Base-by-base conservation (phyloP, 2,113 vertebrate species). In the Pseudopipra pipra region DNA sequence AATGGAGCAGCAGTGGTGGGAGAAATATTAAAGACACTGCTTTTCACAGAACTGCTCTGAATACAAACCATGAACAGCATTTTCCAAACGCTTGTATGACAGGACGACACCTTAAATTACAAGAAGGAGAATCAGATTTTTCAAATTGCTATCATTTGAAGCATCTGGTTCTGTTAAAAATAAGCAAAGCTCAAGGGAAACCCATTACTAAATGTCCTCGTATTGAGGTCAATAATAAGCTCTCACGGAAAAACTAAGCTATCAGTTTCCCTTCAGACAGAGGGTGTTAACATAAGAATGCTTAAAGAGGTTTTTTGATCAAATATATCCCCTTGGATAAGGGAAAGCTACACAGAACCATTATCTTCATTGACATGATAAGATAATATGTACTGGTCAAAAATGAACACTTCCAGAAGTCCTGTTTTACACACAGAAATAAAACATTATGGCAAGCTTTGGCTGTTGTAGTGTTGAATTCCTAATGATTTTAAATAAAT, bases 221-320 rank as follows among this genome's bases (percentile, higher is more conserved):
- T 96, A 84, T 77, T 81, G 39, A 85, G 92, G 92, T 97, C 97
- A 98, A 96, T 97, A 93, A 90, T 95, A 97, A 98, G 75, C 79
- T 93, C 74, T 95, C 27, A 81, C 33, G 71, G 95, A 89, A 87
- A 95, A 95, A 56, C 74, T 58, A 91, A 96, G 66, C 74, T 85
- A 94, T 77, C 55, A 71, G 80, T 89, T 95, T 97, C 93, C 83
- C 73, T 94, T 82, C 76, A 67, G 79, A 92, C 52, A 80, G 68
- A 79, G 7, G 2, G 6, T 4, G 14, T 89, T 89, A 86, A 67
- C 56, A 33, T 62, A 74, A 74, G 72, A 86, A 92, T 87, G 35
- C 66, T 89, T 92, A 73, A 87, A 77, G 74, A 41, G 39, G 5
- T 15, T 47, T 89, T 95, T 87, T 61, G 4, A 91, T 72, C 44